Evolutionary conservation across 2,888 invertebrate genomes (phyloP).

Genomic region (Rapana venosa): DNA sequence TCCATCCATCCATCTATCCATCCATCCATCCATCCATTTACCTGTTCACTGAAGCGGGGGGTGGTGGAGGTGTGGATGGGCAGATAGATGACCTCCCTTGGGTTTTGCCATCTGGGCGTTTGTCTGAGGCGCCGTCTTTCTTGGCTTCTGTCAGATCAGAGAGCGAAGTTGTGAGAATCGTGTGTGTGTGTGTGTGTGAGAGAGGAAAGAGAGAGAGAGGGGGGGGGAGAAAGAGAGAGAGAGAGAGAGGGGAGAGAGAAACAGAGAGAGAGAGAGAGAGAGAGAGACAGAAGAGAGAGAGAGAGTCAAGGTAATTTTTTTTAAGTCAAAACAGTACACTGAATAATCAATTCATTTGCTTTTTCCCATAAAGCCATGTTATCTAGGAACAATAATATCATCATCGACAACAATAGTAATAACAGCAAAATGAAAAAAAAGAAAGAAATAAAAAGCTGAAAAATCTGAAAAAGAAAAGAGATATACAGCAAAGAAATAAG

Average conservation of each 20-base stretch:
- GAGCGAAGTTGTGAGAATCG: no score
- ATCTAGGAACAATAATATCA: no score
- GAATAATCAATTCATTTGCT: no score
- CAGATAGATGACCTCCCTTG: neutral
- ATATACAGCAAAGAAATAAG: no score
- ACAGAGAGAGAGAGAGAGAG: constrained; percentile 4
- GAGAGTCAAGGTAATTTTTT: no score
- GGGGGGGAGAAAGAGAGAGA: neutral
- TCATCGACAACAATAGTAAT: no score
- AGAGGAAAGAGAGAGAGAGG: neutral
- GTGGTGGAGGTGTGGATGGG: neutral
- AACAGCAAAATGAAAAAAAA: no score
- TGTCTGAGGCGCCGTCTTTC: neutral
- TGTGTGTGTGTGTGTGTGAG: no score
- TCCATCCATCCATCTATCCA: neutral
- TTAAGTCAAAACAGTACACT: no score
- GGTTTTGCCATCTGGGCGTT: neutral
- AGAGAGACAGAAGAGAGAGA: neutral
- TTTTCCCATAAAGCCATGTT: no score
- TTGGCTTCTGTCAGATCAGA: neutral
- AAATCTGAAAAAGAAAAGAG: no score
- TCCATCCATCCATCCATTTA: neutral
- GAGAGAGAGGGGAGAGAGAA: neutral
- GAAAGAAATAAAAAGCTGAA: no score
- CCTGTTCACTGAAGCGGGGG: neutral